Evolutionary conservation across 2,888 invertebrate genomes (phyloP), one percentile per base, ranked within the genome.

Genomic region (Trichopoda pennipes): DNA sequence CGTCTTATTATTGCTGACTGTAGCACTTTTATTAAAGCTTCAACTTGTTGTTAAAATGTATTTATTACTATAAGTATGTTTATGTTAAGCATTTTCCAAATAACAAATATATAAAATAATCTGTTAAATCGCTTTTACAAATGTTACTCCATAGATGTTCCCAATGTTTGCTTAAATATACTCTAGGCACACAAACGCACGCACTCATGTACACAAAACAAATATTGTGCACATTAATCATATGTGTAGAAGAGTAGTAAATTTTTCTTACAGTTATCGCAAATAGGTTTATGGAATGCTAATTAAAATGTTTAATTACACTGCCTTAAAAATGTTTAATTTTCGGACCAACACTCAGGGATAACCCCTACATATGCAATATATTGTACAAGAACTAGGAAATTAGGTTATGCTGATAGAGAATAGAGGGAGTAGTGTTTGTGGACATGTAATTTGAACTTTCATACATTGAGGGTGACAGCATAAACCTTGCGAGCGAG

Each of bases 81-180:
- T 44, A 3, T 70, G 32, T 73, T 70, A 58, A 51, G 58, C 63
- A 53, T 64, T 64, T 3, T 32, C 21, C n/a, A 70, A 42, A 70
- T 49, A 42, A 8, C 47, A 32, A 76, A 49, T 32, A 49, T 51
- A 42, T 38, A 56, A 1, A 60, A 56, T 77, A 70, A 78, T 78
- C 70, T 70, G 64, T 78, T 56, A 64, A 70, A 64, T 78, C 49
- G 64, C 77, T 70, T 56, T 55, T 49, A 21, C 49, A n/a, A n/a
- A n/a, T 32, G 56, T 56, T 70, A 56, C 63, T 21, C 55, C 55
- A 55, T 63, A 47, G 17, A 42, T 61, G 68, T 21, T 69, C 4
- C 8, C 4, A 66, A 72, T 81, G 68, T 73, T 73, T 68, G 19
- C 61, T 63, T 68, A 60, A 66, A 28, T 35, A 35, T 1, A 35